A percentile compares a stretch with the other conserved stretches of the same genome.
phyloP scores from a whole-genome alignment of 1,140 invertebrate genomes.

The Mercenaria mercenaria region DNA sequence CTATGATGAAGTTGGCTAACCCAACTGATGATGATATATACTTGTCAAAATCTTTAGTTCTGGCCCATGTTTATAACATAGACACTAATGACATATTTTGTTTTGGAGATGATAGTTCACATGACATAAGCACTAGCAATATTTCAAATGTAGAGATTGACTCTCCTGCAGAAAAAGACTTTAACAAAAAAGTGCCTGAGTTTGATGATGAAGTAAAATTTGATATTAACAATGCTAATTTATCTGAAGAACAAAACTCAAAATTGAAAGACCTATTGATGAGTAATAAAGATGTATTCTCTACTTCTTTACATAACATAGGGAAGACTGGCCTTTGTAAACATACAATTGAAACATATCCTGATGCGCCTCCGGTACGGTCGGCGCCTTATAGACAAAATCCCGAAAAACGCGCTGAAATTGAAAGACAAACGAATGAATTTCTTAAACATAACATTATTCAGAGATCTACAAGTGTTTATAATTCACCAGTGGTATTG shows the following conservation, averaged over 20 bases:
- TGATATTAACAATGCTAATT: slow-evolving; percentile 45
- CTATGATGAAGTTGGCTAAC: slow-evolving; percentile 48
- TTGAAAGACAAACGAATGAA: slow-evolving; percentile 53
- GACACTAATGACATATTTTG: background rate
- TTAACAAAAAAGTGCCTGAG: background rate
- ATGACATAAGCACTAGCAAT: background rate
- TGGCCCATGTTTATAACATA: background rate
- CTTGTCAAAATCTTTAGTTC: background rate
- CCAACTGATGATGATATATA: slow-evolving; percentile 38
- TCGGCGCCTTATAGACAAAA: slow-evolving; percentile 49
- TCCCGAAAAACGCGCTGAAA: slow-evolving; percentile 43
- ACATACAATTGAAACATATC: slow-evolving; percentile 42
- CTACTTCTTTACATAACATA: slow-evolving; percentile 47
- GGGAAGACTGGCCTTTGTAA: slow-evolving; percentile 56
- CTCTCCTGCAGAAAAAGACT: background rate
- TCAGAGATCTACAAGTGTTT: slow-evolving; percentile 32
- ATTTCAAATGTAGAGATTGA: background rate
- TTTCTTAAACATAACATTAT: slow-evolving; percentile 38
- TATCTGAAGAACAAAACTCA: slow-evolving; percentile 31
- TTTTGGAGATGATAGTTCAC: background rate
- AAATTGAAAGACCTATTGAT: slow-evolving; percentile 41
- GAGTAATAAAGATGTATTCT: slow-evolving; percentile 60
- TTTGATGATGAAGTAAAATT: background rate
- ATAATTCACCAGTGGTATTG: slow-evolving; percentile 67
- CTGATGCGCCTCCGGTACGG: slow-evolving; percentile 42